Evolutionary conservation across 2,888 invertebrate genomes (phyloP).

Genomic region (Cabera pusaria): DNA sequence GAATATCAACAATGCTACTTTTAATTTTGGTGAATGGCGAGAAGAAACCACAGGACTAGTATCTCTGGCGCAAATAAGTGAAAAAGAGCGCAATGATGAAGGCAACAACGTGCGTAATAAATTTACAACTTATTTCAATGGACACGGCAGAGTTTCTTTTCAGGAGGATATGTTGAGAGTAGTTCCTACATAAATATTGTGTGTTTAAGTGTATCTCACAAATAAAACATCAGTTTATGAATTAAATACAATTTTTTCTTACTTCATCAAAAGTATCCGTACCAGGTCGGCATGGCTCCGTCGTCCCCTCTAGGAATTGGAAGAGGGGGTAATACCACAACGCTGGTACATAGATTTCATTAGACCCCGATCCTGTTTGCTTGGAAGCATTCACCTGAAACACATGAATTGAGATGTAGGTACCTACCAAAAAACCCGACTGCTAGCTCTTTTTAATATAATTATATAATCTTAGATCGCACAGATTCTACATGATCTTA

Average conservation of each 20-base stretch:
- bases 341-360: conserved; percentile 24
- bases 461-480: conserved; percentile 10
- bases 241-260: too few relatives aligned
- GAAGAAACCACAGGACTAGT: conserved; percentile 23
- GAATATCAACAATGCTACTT: conserved; percentile 17
- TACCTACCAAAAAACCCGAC: conserved; percentile 6
- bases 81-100: conserved; percentile 26
- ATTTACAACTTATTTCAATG: conserved; percentile 26
- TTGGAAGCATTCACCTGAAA: conserved; percentile 27
- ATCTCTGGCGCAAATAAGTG: conserved; percentile 22
- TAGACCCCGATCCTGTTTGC: conserved; percentile 23
- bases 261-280: too few relatives aligned
- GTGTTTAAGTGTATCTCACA: too few relatives aligned
- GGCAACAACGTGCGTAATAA: conserved; percentile 26
- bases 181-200: neutral
- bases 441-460: too few relatives aligned
- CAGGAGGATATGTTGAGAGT: conserved; percentile 23
- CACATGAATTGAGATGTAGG: conserved; percentile 7
- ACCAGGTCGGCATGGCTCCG: too few relatives aligned
- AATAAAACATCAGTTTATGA: too few relatives aligned
- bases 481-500: conserved; percentile 17
- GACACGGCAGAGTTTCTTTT: conserved; percentile 20
- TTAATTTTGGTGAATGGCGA: conserved; percentile 28
- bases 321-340: too few relatives aligned
- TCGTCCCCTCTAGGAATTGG: too few relatives aligned